Percentiles rank a stretch among this genome's conserved stretches.
Evolutionary conservation across 2,113 vertebrate species (phyloP).

Genomic region (Siniperca chuatsi): DNA sequence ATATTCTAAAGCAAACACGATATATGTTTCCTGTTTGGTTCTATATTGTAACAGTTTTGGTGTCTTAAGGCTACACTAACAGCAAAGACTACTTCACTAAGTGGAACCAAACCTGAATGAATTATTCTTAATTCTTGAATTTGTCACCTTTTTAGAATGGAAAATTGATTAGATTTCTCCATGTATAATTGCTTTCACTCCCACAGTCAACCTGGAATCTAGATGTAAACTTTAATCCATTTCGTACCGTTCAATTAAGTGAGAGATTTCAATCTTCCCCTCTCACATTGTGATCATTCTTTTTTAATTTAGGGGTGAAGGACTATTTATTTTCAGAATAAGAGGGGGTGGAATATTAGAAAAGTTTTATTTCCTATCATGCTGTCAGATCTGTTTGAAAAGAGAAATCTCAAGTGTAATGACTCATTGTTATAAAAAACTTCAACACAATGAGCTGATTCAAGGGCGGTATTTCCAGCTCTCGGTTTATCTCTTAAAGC

Average conservation of each 20-base stretch:
- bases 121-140: constrained; percentile 43
- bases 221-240: constrained; percentile 56
- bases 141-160: constrained; percentile 42
- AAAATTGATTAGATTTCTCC: constrained; percentile 52
- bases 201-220: constrained; percentile 36
- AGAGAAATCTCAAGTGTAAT: background rate
- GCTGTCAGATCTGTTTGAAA: background rate
- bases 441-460: background rate
- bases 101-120: constrained; percentile 35
- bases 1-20: background rate
- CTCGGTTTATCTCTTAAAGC: background rate
- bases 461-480: background rate
- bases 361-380: background rate
- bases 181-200: constrained; percentile 57
- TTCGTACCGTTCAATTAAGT: constrained; percentile 46
- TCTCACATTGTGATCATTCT: constrained; percentile 21
- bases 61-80: background rate
- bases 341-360: background rate
- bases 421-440: constrained; percentile 1
- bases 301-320: constrained; percentile 15
- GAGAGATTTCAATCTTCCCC: constrained; percentile 48
- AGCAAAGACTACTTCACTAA: background rate
- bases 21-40: background rate
- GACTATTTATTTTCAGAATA: constrained; percentile 15
- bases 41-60: background rate